A percentile compares a stretch with the other conserved stretches of the same genome.
These are phyloP conservation scores for Xanthorhoe designata DNA, from an alignment of 2,888 invertebrate species.

Conservation along the genomic window DNA sequence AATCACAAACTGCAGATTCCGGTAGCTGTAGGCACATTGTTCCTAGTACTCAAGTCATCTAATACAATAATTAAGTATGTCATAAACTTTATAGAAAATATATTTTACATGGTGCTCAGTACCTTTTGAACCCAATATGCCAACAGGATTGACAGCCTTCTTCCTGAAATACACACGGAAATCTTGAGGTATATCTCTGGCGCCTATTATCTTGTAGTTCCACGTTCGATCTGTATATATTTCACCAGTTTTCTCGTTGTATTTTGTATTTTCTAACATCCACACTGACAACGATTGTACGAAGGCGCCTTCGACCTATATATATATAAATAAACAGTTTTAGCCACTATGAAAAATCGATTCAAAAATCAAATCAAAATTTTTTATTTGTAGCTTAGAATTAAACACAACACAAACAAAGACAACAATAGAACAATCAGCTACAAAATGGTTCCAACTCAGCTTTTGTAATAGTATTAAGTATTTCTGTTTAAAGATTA, in stretches of 20 bases:
- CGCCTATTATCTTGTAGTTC: slow-evolving; percentile 61
- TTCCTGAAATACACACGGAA: slow-evolving; percentile 57
- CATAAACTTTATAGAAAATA: not conserved
- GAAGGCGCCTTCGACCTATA: slow-evolving; percentile 88
- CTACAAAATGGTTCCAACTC: too few relatives aligned
- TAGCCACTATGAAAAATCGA: not conserved
- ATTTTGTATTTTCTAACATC: slow-evolving; percentile 55
- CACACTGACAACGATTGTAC: slow-evolving; percentile 60
- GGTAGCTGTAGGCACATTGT: too few relatives aligned
- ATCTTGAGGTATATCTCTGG: slow-evolving; percentile 62
- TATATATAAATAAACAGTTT: not conserved
- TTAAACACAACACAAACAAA: too few relatives aligned
- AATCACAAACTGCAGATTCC: too few relatives aligned
- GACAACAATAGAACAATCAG: too few relatives aligned
- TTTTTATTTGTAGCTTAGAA: too few relatives aligned
- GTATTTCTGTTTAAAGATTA: not conserved
- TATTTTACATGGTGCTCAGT: not conserved
- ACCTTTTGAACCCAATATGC: slow-evolving; percentile 65
- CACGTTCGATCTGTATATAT: slow-evolving; percentile 59
- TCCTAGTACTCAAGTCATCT: not conserved
- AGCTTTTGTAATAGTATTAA: too few relatives aligned
- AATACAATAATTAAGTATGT: not conserved
- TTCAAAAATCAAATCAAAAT: too few relatives aligned
- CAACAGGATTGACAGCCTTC: slow-evolving; percentile 56
- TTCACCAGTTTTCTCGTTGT: slow-evolving; percentile 53